Evolutionary conservation across 1,140 invertebrate species (phyloP), one percentile per base, ranked within the genome.

Genomic region (Philopotamus ludificatus): DNA sequence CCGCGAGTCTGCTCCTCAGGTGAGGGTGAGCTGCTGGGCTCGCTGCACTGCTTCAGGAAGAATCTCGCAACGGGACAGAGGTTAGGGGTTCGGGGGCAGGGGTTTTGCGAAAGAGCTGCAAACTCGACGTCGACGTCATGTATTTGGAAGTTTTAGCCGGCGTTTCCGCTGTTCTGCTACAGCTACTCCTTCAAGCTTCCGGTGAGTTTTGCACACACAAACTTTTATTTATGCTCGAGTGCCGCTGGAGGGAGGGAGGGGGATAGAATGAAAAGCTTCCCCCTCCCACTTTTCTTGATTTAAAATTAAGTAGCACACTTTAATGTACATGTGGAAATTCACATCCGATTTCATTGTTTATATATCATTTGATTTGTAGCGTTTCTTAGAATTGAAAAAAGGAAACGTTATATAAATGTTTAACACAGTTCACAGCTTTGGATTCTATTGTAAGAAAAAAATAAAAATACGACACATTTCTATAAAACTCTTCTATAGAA

Each of bases 141-240:
- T 70, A 67, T 67, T 63, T 66, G 57, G 68, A 61, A 61, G 65
- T 67, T 64, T 61, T 67, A 26, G 55, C 62, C 41, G 65, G 68
- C 62, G 68, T 66, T 64, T 65, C 57, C 62, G 68, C 68, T 50
- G 61, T 70, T 57, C 57, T 70, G 65, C 39, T 70, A 51, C 68
- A 70, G 65, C 65, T 70, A 39, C 60, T 70, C 34, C 68, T 70
- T 25, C 65, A 70, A 54, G 65, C 63, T 65, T 70, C 68, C 57
- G 68, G 68, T 70, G 51, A 70, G 68, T 70, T 63, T 57, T 57
- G 26, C 26, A 54, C 51, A 54, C 12, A 57, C 16, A 57, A 58
- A 44, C 39, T 58, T 58, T 58, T 44, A 44, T 58, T 58, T 45
- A 44, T 39, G 55, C 55, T 45, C 16, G 21, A 44, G 55, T 44